A percentile compares a stretch with the other conserved stretches of the same genome.
phyloP scores from a whole-genome alignment of 35 echinoderm and acorn worm genomes.

The Ophiothrix spiculata region DNA sequence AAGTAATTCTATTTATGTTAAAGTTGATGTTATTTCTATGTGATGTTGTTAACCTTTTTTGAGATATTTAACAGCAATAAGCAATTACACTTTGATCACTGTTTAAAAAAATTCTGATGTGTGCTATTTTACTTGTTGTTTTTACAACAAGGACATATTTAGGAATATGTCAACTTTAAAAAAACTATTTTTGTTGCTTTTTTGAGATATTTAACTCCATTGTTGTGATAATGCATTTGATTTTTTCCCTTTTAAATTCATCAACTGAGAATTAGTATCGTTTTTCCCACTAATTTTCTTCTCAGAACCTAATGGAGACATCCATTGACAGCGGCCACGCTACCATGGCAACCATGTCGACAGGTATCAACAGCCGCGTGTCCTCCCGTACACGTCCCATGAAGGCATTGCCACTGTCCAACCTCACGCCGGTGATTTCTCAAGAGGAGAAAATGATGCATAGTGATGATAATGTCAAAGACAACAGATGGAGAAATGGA shows the following conservation, averaged over 20 bases:
- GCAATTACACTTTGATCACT: no score
- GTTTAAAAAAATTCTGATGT: no score
- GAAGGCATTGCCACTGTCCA: constrained; percentile 67
- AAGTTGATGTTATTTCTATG: no score
- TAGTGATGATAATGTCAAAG: background rate
- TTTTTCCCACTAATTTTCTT: background rate
- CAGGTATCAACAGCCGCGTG: constrained; percentile 38
- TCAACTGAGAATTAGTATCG: background rate
- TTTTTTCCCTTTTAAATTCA: background rate
- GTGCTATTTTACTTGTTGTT: no score
- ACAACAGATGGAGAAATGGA: constrained; percentile 49
- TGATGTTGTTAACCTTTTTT: no score
- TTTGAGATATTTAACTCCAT: background rate
- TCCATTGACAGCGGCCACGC: constrained; percentile 87
- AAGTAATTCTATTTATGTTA: no score
- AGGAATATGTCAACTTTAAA: no score
- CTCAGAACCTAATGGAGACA: constrained; percentile 51
- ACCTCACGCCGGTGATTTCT: constrained; percentile 71
- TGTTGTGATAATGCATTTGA: background rate
- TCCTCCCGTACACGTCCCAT: constrained; percentile 72
- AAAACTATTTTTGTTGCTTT: no score
- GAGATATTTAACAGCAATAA: no score
- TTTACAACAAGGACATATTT: no score
- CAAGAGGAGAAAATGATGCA: constrained; percentile 52
- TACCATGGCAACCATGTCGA: constrained; percentile 91